These are phyloP conservation scores for Drosophila eugracilis DNA, from an alignment of 1,140 invertebrate genomes.

Conservation along the genomic window DNA sequence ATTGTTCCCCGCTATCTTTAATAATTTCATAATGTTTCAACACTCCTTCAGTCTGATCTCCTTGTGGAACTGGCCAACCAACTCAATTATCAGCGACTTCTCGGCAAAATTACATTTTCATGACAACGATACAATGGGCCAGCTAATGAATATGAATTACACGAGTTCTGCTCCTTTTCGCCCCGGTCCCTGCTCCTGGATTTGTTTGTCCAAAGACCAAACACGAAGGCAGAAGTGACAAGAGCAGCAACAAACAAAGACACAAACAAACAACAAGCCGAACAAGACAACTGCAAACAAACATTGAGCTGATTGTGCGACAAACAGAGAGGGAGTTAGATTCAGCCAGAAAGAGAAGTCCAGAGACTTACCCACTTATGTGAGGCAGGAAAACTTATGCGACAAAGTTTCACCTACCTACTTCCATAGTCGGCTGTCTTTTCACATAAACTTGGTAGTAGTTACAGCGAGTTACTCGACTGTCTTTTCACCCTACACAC, in stretches of 20 bases:
- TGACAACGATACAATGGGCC: conserved; percentile 64
- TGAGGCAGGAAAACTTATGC: conserved; percentile 71
- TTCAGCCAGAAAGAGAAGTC: not conserved
- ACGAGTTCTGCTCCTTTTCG: conserved; percentile 24
- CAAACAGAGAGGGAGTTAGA: conserved; percentile 27
- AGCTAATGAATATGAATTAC: conserved; percentile 80
- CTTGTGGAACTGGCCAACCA: not conserved
- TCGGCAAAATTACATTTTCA: conserved; percentile 50
- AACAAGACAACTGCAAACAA: conserved; percentile 67
- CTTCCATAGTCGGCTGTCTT: conserved; percentile 59
- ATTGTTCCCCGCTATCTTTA: too few species aligned
- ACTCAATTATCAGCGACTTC: conserved; percentile 59
- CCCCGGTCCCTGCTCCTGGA: not conserved
- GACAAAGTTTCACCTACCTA: conserved; percentile 60
- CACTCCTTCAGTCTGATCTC: conserved; percentile 5
- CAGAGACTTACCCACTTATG: conserved; percentile 67
- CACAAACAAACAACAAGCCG: conserved; percentile 41
- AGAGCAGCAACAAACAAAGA: conserved; percentile 42
- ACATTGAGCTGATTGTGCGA: conserved; percentile 60
- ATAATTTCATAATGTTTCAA: conserved; percentile 7
- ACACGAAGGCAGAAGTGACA: conserved; percentile 35
- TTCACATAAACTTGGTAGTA: conserved; percentile 68
- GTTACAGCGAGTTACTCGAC: conserved; percentile 52
- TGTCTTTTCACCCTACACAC: conserved; percentile 15
- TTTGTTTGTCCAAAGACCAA: conserved; percentile 42